A percentile compares a stretch with the other conserved stretches of the same genome.
phyloP scores from a whole-genome alignment of 2,888 invertebrate species.

The Calameuta pallipes region DNA sequence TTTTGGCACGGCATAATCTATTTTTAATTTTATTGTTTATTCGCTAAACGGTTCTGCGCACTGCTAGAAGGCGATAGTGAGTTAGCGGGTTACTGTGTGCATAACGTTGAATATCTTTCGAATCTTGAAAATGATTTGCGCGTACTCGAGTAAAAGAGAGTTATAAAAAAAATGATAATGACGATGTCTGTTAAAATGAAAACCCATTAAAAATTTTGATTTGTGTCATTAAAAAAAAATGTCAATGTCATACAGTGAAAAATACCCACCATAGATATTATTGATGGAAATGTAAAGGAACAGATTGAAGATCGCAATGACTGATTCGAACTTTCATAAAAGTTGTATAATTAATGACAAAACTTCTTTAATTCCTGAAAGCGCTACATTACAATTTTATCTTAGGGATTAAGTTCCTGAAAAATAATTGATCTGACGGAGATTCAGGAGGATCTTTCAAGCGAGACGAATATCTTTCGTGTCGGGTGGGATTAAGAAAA shows the following conservation, averaged over 20 bases:
- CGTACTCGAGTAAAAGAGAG: too few species aligned
- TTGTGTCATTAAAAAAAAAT: not conserved
- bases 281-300: not conserved
- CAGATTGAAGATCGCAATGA: not conserved
- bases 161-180: not conserved
- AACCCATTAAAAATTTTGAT: not conserved
- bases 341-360: not conserved
- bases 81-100: not conserved
- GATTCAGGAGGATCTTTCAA: not conserved
- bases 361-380: not conserved
- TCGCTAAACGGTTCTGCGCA: not conserved
- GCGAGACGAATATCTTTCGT: not conserved
- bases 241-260: not conserved
- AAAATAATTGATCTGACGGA: not conserved
- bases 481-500: slow-evolving; percentile 23
- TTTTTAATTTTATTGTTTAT: not conserved
- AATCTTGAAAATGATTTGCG: not conserved
- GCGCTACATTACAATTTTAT: not conserved
- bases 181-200: not conserved
- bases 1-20: not conserved
- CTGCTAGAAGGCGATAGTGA: not conserved
- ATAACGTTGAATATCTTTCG: not conserved
- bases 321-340: not conserved
- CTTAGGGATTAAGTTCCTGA: not conserved
- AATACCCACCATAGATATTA: not conserved